Percentiles rank a stretch among this genome's conserved stretches.
Evolutionary conservation across 2,888 invertebrate species (phyloP).

Genomic region (Autographa pulchrina): DNA sequence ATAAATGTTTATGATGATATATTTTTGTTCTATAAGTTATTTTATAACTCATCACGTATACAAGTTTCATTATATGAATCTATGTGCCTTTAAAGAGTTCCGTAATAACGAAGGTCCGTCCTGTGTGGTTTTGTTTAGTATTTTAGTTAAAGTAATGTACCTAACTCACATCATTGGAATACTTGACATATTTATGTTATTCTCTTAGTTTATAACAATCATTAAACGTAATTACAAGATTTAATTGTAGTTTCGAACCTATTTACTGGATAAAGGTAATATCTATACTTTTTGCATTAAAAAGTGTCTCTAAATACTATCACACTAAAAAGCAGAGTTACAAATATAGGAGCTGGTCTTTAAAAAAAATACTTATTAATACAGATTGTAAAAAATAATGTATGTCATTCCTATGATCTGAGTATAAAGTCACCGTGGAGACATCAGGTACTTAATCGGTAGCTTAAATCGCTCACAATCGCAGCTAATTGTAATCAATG

Average conservation of each 20-base stretch:
- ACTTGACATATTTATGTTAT: background rate
- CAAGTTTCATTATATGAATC: slow-evolving; percentile 28
- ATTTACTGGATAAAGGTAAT: background rate
- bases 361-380: too few relatives aligned
- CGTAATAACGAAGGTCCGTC: slow-evolving; percentile 64
- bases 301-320: too few relatives aligned
- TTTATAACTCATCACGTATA: slow-evolving; percentile 39
- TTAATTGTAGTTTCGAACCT: background rate
- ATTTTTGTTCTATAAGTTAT: slow-evolving; percentile 54
- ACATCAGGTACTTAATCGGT: slow-evolving; percentile 9
- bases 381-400: too few relatives aligned
- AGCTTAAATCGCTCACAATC: slow-evolving; percentile 20
- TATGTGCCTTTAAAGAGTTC: slow-evolving; percentile 66
- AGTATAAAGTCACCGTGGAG: background rate
- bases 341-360: too few relatives aligned
- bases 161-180: slow-evolving; percentile 15
- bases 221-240: background rate
- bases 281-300: background rate
- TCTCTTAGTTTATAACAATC: too few relatives aligned
- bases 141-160: slow-evolving; percentile 17
- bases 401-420: slow-evolving; percentile 15
- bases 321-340: too few relatives aligned
- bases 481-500: slow-evolving; percentile 24
- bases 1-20: too few relatives aligned
- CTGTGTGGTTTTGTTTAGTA: slow-evolving; percentile 30